phyloP scores from a whole-genome alignment of 2,797 vertebrate species.

The Threskiornis aethiopicus region DNA sequence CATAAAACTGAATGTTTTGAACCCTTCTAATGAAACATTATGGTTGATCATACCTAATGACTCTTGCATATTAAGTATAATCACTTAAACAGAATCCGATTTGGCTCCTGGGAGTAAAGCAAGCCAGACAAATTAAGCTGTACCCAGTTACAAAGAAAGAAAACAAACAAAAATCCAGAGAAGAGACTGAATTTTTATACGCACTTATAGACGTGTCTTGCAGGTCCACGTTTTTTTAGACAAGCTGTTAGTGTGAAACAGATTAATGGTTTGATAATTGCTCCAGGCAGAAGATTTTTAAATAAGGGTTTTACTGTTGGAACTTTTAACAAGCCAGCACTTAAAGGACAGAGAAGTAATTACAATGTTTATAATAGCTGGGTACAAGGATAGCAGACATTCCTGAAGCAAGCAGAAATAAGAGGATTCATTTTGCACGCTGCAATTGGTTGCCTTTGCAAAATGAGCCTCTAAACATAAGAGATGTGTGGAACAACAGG shows the following conservation, averaged over 20 bases:
- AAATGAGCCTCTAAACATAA: not conserved
- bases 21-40: constrained; percentile 25
- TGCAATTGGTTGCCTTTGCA: not conserved
- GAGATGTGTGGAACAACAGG: not conserved
- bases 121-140: not conserved
- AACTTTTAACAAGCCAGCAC: constrained; percentile 43
- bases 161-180: constrained; percentile 8
- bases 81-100: not conserved
- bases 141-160: not conserved
- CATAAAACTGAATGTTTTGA: not conserved
- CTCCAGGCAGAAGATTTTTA: constrained; percentile 38
- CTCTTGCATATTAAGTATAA: constrained; percentile 31
- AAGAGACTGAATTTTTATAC: constrained; percentile 1
- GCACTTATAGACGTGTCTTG: not conserved
- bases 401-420: constrained; percentile 29
- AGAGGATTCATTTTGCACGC: not conserved
- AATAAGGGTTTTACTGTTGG: constrained; percentile 25
- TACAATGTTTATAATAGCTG: constrained; percentile 38
- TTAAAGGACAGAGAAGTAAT: constrained; percentile 59
- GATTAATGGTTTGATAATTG: constrained; percentile 47
- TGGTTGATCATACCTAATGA: constrained; percentile 22
- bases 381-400: not conserved
- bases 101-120: constrained; percentile 17
- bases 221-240: not conserved
- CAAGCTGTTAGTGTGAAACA: constrained; percentile 9